Base-by-base conservation (phyloP, 2,888 invertebrate genomes). In the Thecophora atra region DNA sequence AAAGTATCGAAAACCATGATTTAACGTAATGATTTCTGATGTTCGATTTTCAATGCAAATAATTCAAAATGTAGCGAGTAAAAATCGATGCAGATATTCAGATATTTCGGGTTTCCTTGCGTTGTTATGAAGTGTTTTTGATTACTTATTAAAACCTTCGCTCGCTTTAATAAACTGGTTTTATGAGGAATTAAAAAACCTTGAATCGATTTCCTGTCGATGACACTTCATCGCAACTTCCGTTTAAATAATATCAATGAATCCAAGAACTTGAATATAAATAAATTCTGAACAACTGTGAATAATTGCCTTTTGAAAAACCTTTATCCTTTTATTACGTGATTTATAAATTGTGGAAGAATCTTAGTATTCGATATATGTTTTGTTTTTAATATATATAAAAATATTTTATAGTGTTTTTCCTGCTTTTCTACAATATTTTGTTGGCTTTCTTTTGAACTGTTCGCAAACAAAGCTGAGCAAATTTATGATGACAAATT, bases 401-500 rank as follows among this genome's bases (percentile, higher is more conserved):
- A n/a, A 37, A 8, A 1, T 37, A 37, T 37, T 54, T 52, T 54
- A 54, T 17, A 65, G 47, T 58, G 37, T 24, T 44, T 67, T 21
- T 52, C 17, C 5, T 58, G 37, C 17, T 44, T 67, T 21, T 52
- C 17, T 13, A 56, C 15, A 30, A 42, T 17, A 26, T 44, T 65
- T 63, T 54, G 67, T 66, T 72, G 56, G n/a, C n/a, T 58, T 63
- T 44, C 2, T 44, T 42, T 64, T 42, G 4, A 26, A n/a, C 21
- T 72, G 44, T 65, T 65, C 26, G 44, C 26, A 51, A 72, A 75
- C 69, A 74, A 71, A 74, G 73, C 69, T 73, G 75, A 71, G 68
- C 73, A 77, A 77, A 83, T 83, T 83, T 83, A 83, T 84, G 84
- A 83, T 84, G 83, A 83, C 83, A 83, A 83, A 84, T 83, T 83